Evolutionary conservation across 2,113 vertebrate genomes (phyloP), one percentile per base, ranked within the genome.

Genomic region (Vanacampus margaritifer): DNA sequence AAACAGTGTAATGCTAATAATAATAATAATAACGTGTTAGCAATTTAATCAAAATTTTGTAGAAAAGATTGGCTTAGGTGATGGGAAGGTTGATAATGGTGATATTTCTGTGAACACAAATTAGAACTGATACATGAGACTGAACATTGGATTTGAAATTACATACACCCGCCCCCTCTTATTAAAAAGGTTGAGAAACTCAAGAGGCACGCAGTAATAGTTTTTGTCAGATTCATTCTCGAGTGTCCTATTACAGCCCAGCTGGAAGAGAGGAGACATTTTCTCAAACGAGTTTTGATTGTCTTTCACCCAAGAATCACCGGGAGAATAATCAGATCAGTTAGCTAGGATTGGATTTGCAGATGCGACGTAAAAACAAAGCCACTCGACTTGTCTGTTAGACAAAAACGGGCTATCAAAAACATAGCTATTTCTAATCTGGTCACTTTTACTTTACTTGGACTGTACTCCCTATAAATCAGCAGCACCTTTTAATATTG

Each of bases 221-320:
- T 12, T 56, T 73, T 64, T 45, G 23, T 59, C 23, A 24, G 53
- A 74, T 65, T 65, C 51, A 65, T 46, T 41, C 53, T 72, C 21
- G 41, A 72, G 54, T 58, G 54, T 50, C 45, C 43, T 39, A 60
- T 72, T 65, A 41, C 23, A 72, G 56, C 41, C 24, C 60, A 64
- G 59, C 50, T 50, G 65, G 28, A 37, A 12, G 62, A n/a, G 26
- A 45, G n/a, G 32, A 53, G 28, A 69, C 7, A 37, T 48, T 6
- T 58, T 61, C 65, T 26, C 50, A 36, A 62, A 73, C 57, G 51
- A 48, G 37, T 67, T 62, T 48, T 19, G 28, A 74, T 57, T 62
- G 28, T 57, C 37, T 56, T 62, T 43, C 21, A 37, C 46, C 41
- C 37, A 11, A 23, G 21, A 16, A n/a, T n/a, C 48, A 6, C 35